Base-by-base conservation (phyloP, 2,797 vertebrate genomes). In the Hirundo rustica region DNA sequence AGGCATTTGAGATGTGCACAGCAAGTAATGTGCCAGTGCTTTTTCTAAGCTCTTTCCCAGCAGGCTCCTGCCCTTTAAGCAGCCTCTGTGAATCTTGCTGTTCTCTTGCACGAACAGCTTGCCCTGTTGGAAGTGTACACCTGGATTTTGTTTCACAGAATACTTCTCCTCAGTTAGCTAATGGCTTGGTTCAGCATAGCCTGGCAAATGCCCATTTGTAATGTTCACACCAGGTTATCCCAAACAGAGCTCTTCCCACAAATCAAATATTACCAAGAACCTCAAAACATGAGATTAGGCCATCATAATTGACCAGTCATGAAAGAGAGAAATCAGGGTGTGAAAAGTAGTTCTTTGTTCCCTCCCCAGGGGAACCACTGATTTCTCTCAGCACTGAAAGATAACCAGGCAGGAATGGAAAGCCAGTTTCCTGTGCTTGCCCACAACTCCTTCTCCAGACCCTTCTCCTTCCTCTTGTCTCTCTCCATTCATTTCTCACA, bases 301-400 rank as follows among this genome's bases (percentile, higher is more conserved):
- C 0, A 2, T 2, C 10, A 36, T 26, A 32, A 58, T 26, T 36
- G 57, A 34, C 13, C 5, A 23, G 1, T 1, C 3, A 32, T 4
- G 26, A 75, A 81, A 73, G 16, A 47, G 36, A 58, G 64, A 62
- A 80, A 71, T 36, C 15, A 55, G 29, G 4, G 13, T 15, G 12
- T 11, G 6, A 45, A 80, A 68, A 70, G 7, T 7, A 51, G 6
- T 19, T 68, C 30, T 72, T 54, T 82, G 22, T 34, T 81, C 7
- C 9, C 6, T 55, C 27, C 7, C 3, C 5, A 7, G 5, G 5
- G 5, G 10, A 91, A 18, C 4, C 38, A 65, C 47, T n/a, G 5
- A 72, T 44, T 40, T 61, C 25, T 60, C 25, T 50, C 60, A 76
- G 34, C 9, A 7, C 44, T 62, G 81, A 36, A 68, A 51, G 25